Base-by-base conservation (phyloP, 2,888 invertebrate species). In the Eupithecia dodoneata region DNA sequence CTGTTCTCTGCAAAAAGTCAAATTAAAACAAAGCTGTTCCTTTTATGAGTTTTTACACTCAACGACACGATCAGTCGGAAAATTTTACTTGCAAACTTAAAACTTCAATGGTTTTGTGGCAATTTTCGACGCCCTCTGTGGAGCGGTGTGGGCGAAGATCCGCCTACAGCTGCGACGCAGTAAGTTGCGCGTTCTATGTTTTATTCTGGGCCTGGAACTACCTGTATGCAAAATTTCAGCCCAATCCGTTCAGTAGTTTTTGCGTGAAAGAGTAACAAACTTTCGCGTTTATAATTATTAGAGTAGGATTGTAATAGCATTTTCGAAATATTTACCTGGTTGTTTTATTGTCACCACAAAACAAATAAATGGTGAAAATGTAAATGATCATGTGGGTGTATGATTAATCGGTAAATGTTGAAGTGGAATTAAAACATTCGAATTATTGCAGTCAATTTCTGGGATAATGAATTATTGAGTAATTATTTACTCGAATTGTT, bases 11-110 rank as follows among this genome's bases (percentile, higher is more conserved):
- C 65, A 45, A 41, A 73, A 73, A 73, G 52, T 67, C 49, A 73
- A 73, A 73, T 67, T 52, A 73, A 73, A 73, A 73, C 52, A 67
- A 73, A 73, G 18, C 67, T 45, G 67, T 45, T 59, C 18, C 15
- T 15, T 45, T 42, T 44, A n/a, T 10, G 45, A 44, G 9, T 44
- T n/a, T 69, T 45, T 45, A 69, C n/a, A 44, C n/a, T 18, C 3
- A 69, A 10, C 67, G 67, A 69, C 44, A 69, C 67, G 67, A 69
- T 45, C 63, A 10, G 3, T 4, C 4, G 0, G 63, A 18, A 18
- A 18, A 63, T 12, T 59, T n/a, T 59, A 52, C 52, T 59, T 59
- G 3, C 9, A n/a, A 59, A 18, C 18, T 55, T 59, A n/a, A 6
- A n/a, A 7, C 55, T 7, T 2, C 7, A 15, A 15, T n/a, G 55